Evolutionary conservation across 1,140 invertebrate species (phyloP), one percentile per base, ranked within the genome.

Genomic region (Caerostris extrusa): DNA sequence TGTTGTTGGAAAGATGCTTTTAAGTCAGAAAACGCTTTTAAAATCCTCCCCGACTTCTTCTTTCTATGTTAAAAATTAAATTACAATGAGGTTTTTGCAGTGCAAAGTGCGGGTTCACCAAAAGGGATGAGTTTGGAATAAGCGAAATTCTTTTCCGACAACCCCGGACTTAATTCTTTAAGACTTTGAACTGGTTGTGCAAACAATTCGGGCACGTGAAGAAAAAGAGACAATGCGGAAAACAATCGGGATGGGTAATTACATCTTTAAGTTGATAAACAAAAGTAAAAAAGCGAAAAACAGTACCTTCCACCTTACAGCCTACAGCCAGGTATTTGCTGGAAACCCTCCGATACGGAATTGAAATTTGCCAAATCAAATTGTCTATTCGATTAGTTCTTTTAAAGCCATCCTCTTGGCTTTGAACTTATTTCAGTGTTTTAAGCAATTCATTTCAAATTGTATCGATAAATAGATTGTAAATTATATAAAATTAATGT

Each of bases 81-180:
- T 91, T 91, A 91, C 89, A 91, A 91, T 81, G 71, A 82, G 71
- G 87, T 55, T 89, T 69, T 50, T 55, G 7, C 3, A 55, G 10
- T 55, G 7, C 3, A 55, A 12, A 61, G 57, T 53, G 19, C 57
- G 85, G 53, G 60, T 34, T 57, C n/a, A 7, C 34, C 58, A 19
- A 82, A 91, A 19, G 5, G 17, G 69, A 61, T 61, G 89, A 82
- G 71, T 34, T 34, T 60, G 67, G 55, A 91, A 91, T 82, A 90
- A 71, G 14, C 53, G 34, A n/a, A 90, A 88, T 60, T 88, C 86
- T 56, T 57, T 82, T 82, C 57, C 6, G 12, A 14, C 88, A 5
- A 34, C 8, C 67, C n/a, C 50, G 88, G 61, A 90, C 71, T 90
- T 90, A 90, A 90, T 77, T 90, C 67, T 19, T 69, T 77, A 71